Evolutionary conservation across 1,140 invertebrate genomes (phyloP).

Genomic region (Portunus trituberculatus): DNA sequence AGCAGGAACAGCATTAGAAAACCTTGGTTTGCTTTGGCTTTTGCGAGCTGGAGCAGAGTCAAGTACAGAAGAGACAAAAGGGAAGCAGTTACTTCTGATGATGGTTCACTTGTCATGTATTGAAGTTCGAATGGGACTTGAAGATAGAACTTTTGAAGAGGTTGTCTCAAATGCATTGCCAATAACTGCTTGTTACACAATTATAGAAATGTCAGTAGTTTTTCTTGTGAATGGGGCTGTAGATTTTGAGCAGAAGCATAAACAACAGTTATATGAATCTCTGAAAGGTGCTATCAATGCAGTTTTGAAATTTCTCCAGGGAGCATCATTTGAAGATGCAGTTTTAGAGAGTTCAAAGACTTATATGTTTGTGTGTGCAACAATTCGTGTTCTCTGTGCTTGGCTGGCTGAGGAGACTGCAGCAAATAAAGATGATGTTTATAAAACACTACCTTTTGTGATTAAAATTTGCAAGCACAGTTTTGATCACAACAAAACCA

Average conservation of each 20-base stretch:
- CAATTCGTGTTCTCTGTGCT: constrained; percentile 90
- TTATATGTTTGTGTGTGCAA: constrained; percentile 81
- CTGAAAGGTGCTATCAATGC: constrained; percentile 93
- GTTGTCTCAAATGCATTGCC: constrained; percentile 86
- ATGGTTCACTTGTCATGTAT: constrained; percentile 93
- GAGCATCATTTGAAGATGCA: constrained; percentile 81
- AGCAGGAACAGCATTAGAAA: constrained; percentile 88
- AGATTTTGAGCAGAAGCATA: constrained; percentile 93
- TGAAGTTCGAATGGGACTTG: constrained; percentile 94
- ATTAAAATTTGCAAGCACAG: constrained; percentile 78
- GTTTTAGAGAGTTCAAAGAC: constrained; percentile 71
- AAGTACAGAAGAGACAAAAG: constrained; percentile 82
- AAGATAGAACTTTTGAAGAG: constrained; percentile 89
- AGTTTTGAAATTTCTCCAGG: constrained; percentile 87
- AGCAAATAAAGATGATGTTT: constrained; percentile 91
- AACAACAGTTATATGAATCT: constrained; percentile 90
- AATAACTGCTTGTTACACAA: constrained; percentile 90
- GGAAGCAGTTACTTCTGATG: constrained; percentile 88
- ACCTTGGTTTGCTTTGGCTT: constrained; percentile 84
- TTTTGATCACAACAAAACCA: constrained; percentile 77
- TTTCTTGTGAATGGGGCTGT: constrained; percentile 89
- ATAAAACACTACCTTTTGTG: constrained; percentile 82
- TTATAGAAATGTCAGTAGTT: constrained; percentile 90
- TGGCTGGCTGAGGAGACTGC: constrained; percentile 96
- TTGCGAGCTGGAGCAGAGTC: constrained; percentile 80